Evolutionary conservation across 2,797 vertebrate genomes (phyloP), one percentile per base, ranked within the genome.

Genomic region (Gambusia yucatana): DNA sequence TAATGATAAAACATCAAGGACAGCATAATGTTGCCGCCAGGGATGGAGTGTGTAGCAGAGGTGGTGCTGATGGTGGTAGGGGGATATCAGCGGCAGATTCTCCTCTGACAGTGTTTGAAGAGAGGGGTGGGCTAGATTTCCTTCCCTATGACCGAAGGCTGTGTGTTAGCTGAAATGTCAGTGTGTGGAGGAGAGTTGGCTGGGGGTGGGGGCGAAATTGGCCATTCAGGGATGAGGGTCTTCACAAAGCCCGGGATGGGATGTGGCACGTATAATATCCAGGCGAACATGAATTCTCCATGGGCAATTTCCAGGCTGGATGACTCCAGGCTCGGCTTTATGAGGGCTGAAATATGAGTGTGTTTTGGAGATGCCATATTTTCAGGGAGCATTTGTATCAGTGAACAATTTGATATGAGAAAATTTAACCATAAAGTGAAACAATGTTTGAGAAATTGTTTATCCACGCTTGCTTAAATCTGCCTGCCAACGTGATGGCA

Each of bases 201-300:
- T 52, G 22, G 3, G 50, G 22, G 6, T 22, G 20, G 91, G 87
- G 36, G 48, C 87, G 91, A 94, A 95, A 95, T 95, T 95, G 93
- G 92, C 93, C 93, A 96, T 95, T 95, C 95, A 95, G 92, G 89
- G 87, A 92, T 93, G 93, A 94, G 88, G 92, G 92, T 93, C 93
- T 90, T 93, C 91, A 95, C 92, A 96, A 95, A 96, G 91, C 91
- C 94, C 65, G 89, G 93, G 94, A 95, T 96, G 86, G 94, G 94
- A 95, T 95, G 95, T 95, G 95, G 95, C 95, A 95, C 95, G 90
- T 94, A 95, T 95, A 96, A 96, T 95, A 96, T 94, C 92, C 93
- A 91, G 94, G 89, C 93, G 92, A 95, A 95, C 94, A 94, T 93
- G 86, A 94, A 94, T 96, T 95, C 94, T 94, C 94, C 93, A 92